A percentile compares a stretch with the other conserved stretches of the same genome.
These are phyloP conservation scores for Chaetodon trifascialis DNA, from an alignment of 2,113 vertebrate genomes.

Conservation along the genomic window DNA sequence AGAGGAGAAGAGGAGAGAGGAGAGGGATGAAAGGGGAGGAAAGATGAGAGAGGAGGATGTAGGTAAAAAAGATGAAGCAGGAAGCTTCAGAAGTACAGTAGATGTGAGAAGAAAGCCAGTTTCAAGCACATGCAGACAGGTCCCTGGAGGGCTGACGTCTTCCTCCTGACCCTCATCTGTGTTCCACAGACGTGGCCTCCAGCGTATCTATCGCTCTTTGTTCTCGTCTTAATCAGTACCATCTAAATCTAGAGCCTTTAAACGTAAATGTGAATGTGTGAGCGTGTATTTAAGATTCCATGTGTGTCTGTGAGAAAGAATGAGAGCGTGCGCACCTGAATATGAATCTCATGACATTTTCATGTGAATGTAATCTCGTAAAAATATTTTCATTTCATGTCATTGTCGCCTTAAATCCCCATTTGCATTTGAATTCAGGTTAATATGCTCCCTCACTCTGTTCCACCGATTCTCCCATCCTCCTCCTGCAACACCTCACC, in stretches of 20 bases:
- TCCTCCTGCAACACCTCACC: background rate
- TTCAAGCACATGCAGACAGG: constrained; percentile 19
- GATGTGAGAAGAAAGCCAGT: constrained; percentile 26
- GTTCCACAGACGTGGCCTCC: constrained; percentile 42
- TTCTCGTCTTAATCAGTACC: constrained; percentile 20
- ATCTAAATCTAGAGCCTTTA: constrained; percentile 21
- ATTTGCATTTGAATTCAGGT: constrained; percentile 44
- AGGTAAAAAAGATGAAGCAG: constrained; percentile 24
- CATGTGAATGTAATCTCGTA: constrained; percentile 18
- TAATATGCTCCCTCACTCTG: constrained; percentile 19
- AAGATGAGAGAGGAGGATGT: constrained; percentile 19
- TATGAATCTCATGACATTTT: constrained; percentile 5
- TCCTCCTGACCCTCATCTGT: constrained; percentile 26
- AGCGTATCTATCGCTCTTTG: constrained; percentile 33
- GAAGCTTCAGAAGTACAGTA: constrained; percentile 15
- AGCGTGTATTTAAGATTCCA: background rate
- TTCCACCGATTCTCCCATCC: background rate
- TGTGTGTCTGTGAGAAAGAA: background rate
- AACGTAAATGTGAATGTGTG: background rate
- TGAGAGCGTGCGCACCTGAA: background rate
- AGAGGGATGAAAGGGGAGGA: background rate
- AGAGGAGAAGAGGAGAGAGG: background rate
- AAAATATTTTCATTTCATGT: constrained; percentile 39
- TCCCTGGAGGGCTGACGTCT: constrained; percentile 26
- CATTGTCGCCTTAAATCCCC: constrained; percentile 14